Conservation (phyloP, 2,888 invertebrate species). For the Malthinus flaveolus region DNA sequence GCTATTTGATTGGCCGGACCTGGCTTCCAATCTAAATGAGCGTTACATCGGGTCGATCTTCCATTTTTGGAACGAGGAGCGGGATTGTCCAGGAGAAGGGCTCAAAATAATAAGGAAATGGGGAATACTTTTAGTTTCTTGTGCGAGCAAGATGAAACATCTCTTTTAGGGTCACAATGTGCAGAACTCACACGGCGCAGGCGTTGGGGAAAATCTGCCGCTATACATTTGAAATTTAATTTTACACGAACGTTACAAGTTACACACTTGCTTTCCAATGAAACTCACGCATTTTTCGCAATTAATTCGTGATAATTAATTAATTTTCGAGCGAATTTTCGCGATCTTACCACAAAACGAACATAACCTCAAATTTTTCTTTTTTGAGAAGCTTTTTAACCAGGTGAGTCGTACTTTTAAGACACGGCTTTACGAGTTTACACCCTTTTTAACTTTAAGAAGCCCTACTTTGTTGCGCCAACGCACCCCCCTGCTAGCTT, state of each 20-base stretch:
- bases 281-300: too few relatives aligned
- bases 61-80: conserved; percentile 66
- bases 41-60: conserved; percentile 61
- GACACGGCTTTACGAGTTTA: too few relatives aligned
- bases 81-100: conserved; percentile 44
- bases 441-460: too few relatives aligned
- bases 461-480: too few relatives aligned
- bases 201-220: conserved; percentile 46
- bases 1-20: conserved; percentile 53
- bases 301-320: too few relatives aligned
- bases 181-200: conserved; percentile 32
- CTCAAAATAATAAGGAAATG: conserved; percentile 46
- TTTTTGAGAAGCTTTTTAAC: too few relatives aligned
- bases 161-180: conserved; percentile 31
- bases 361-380: too few relatives aligned
- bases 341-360: too few relatives aligned
- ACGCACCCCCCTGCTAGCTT: too few relatives aligned
- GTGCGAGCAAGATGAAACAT: conserved; percentile 20
- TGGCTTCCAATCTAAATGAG: conserved; percentile 53
- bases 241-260: conserved; percentile 8
- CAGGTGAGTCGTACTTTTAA: too few relatives aligned
- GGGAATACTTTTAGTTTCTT: conserved; percentile 24
- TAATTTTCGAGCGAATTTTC: too few relatives aligned
- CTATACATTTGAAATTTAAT: conserved; percentile 28
- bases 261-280: background rate